Conservation (phyloP, 2,888 invertebrate genomes). For the Eumacrocentrus americanus region DNA sequence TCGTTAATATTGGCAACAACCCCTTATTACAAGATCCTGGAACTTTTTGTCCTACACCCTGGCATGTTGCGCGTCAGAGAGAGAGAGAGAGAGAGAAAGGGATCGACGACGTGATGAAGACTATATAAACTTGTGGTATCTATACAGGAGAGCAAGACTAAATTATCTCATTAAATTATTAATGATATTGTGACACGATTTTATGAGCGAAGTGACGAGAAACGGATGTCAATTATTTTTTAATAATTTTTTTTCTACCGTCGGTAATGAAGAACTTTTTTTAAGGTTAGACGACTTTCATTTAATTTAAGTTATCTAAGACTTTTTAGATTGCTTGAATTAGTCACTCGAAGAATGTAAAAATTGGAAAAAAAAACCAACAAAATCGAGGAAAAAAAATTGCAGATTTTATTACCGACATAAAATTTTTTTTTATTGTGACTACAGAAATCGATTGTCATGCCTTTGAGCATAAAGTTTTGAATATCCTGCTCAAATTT, state of each 20-base stretch:
- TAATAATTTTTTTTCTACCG: background rate
- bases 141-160: too few species aligned
- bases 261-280: conserved; percentile 3
- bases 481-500: too few species aligned
- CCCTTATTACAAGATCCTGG: conserved; percentile 35
- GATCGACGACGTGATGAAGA: conserved; percentile 25
- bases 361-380: too few species aligned
- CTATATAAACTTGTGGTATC: conserved; percentile 18
- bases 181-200: conserved; percentile 34
- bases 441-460: too few species aligned
- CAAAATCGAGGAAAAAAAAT: too few species aligned
- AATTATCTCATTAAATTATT: conserved; percentile 41
- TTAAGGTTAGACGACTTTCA: conserved; percentile 12
- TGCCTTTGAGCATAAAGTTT: too few species aligned
- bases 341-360: too few species aligned
- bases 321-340: too few species aligned
- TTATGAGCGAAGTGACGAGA: background rate
- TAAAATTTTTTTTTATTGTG: too few species aligned
- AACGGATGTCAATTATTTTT: conserved; percentile 20
- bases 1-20: conserved; percentile 31
- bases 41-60: conserved; percentile 20
- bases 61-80: conserved; percentile 8
- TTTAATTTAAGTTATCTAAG: too few species aligned
- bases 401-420: too few species aligned
- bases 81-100: background rate